Percentiles rank a stretch among this genome's conserved stretches.
Conservation (phyloP, 2,797 vertebrate genomes). For the Propithecus deckenii region DNA sequence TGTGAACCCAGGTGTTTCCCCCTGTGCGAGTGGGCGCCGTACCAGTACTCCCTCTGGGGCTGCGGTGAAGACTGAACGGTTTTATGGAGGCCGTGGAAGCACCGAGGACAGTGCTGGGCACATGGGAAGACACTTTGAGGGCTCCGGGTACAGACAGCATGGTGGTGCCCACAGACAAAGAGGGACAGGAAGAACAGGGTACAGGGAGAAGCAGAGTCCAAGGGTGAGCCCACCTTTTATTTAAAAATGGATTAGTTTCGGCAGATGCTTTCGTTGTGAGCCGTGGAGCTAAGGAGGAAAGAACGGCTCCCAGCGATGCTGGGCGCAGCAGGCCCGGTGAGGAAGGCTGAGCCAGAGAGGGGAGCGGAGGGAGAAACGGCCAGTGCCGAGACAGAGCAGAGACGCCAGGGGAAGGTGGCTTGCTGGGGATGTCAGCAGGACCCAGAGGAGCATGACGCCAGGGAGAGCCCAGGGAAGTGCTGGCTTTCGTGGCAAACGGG, state of each 20-base stretch:
- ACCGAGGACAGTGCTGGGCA: neutral
- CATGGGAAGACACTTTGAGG: neutral
- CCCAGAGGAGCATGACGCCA: neutral
- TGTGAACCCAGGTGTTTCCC: neutral
- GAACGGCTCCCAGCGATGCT: neutral
- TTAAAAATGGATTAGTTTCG: neutral
- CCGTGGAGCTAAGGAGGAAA: neutral
- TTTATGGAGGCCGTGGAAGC: neutral
- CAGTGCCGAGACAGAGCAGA: neutral
- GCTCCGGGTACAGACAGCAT: neutral
- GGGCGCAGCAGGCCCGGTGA: neutral
- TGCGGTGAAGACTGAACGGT: neutral
- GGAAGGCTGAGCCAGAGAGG: neutral
- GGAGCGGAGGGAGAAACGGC: neutral
- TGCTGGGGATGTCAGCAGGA: neutral
- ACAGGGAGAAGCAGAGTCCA: neutral
- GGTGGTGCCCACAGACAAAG: neutral
- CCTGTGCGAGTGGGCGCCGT: neutral
- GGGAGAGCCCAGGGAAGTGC: neutral
- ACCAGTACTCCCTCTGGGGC: too few relatives aligned
- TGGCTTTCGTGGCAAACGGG: fast-evolving
- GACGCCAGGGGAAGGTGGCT: neutral
- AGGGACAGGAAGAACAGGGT: neutral
- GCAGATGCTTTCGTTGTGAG: neutral
- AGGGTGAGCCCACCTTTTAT: neutral